phyloP scores from a whole-genome alignment of 92 coral and sea anemone genomes.

The Epizoanthus rinbou region DNA sequence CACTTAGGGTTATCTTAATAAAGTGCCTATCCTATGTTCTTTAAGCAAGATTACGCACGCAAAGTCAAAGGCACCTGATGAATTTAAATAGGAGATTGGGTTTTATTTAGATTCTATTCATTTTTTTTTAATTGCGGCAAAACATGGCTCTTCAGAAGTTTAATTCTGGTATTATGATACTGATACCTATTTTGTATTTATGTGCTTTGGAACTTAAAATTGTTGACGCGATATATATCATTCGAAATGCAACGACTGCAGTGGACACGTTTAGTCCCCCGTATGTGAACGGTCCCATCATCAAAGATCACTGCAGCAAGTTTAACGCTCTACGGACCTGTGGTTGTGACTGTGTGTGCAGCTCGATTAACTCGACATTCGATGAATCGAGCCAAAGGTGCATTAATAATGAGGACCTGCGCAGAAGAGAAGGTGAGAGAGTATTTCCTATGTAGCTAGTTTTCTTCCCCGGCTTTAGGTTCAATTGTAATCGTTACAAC shows the following conservation, averaged over 20 bases:
- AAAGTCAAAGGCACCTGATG: too few relatives aligned
- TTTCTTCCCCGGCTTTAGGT: not conserved
- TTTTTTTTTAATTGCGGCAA: not conserved
- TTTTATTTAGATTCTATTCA: too few relatives aligned
- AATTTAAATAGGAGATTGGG: too few relatives aligned
- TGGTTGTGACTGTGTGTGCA: conserved; percentile 12
- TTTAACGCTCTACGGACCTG: conserved; percentile 2
- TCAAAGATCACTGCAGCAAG: conserved; percentile 1
- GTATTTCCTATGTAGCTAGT: not conserved
- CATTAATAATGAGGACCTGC: not conserved
- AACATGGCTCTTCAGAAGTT: not conserved
- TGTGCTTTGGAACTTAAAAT: not conserved
- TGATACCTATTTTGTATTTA: not conserved
- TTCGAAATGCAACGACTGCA: not conserved
- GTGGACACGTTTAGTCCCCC: not conserved
- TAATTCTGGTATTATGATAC: too few relatives aligned
- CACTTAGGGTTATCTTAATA: not conserved
- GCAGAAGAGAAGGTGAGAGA: not conserved
- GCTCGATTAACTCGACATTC: conserved; percentile 2
- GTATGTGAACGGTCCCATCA: not conserved
- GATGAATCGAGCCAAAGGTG: conserved; percentile 8
- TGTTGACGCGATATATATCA: not conserved
- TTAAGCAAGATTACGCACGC: too few relatives aligned
- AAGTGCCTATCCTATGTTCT: not conserved
- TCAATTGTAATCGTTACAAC: too few relatives aligned